These are phyloP conservation scores for Ips nitidus DNA, from an alignment of 1,140 invertebrate species.

Conservation along the genomic window DNA sequence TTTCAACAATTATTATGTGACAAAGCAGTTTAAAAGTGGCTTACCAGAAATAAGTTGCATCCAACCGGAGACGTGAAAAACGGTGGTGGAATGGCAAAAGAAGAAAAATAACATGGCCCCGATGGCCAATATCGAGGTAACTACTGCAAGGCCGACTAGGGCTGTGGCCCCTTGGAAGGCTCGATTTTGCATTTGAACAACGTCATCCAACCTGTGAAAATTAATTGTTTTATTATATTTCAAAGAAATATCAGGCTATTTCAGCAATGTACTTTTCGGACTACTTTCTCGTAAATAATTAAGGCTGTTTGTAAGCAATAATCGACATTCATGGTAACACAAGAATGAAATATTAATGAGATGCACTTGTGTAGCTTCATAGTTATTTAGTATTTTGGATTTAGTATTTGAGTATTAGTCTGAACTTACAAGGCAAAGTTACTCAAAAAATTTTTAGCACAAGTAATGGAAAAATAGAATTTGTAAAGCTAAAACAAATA, in stretches of 20 bases:
- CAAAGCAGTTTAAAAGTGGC: background rate
- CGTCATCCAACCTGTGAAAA: slow-evolving; percentile 67
- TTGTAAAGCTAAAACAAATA: too few relatives aligned
- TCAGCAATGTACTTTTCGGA: too few relatives aligned
- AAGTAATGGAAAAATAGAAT: too few relatives aligned
- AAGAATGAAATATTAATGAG: too few relatives aligned
- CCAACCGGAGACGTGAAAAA: slow-evolving; percentile 92
- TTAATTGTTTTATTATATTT: background rate
- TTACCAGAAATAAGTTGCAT: slow-evolving; percentile 90
- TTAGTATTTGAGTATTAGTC: too few relatives aligned
- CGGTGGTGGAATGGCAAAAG: slow-evolving; percentile 90
- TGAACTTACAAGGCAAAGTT: too few relatives aligned
- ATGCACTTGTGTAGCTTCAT: too few relatives aligned
- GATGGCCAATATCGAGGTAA: slow-evolving; percentile 82
- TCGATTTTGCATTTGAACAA: slow-evolving; percentile 77
- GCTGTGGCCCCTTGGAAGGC: slow-evolving; percentile 82
- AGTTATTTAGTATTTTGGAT: too few relatives aligned
- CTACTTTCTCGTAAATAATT: too few relatives aligned
- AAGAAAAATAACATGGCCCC: slow-evolving; percentile 90
- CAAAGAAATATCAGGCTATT: background rate
- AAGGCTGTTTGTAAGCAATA: too few relatives aligned
- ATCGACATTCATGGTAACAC: too few relatives aligned
- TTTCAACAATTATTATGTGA: background rate
- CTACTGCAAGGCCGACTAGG: slow-evolving; percentile 82
- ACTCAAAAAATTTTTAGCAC: too few relatives aligned